Conservation (phyloP, 2,888 invertebrate genomes). For the Nemoura dubitans region DNA sequence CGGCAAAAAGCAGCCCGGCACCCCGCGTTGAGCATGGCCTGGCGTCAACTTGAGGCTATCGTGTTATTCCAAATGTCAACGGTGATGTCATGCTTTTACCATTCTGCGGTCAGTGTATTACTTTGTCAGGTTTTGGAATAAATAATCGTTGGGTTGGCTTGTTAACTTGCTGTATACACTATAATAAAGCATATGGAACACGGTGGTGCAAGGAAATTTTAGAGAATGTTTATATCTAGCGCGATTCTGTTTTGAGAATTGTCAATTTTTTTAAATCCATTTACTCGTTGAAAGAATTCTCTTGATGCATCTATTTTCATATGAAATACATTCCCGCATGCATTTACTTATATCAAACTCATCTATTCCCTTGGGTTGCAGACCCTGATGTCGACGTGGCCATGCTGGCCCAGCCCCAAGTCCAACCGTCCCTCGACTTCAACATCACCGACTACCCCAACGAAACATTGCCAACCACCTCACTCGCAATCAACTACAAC, state of each 20-base stretch:
- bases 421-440: not conserved
- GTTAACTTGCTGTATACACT: too few species aligned
- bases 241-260: too few species aligned
- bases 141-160: too few species aligned
- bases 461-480: not conserved
- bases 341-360: not conserved
- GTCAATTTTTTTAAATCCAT: too few species aligned
- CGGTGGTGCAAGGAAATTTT: too few species aligned
- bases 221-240: too few species aligned
- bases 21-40: not conserved
- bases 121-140: too few species aligned
- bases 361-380: not conserved
- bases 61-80: not conserved
- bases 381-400: not conserved
- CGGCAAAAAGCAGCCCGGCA: not conserved
- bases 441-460: conserved; percentile 1
- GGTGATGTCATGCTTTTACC: not conserved
- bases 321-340: too few species aligned
- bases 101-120: not conserved
- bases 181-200: too few species aligned
- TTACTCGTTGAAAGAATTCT: too few species aligned
- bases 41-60: not conserved
- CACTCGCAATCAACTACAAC: not conserved
- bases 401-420: not conserved
- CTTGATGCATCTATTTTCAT: too few species aligned